Percentiles rank a stretch among this genome's conserved stretches.
These are phyloP conservation scores for Macrobrachium rosenbergii DNA, from an alignment of 1,140 invertebrate species.

Conservation along the genomic window DNA sequence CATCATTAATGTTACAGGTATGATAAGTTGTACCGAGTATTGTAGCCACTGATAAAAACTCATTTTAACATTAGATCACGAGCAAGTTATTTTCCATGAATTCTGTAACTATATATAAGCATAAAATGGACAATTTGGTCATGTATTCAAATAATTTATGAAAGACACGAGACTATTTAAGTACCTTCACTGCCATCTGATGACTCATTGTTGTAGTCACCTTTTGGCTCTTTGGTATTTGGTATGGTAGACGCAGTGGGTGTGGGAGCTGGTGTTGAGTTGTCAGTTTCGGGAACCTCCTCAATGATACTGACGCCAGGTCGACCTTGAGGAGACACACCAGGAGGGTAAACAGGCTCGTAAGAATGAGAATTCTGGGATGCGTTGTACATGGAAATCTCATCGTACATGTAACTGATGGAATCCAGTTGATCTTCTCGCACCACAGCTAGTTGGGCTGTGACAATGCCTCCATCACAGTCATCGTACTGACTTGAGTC, in stretches of 20 bases:
- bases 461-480: constrained; percentile 66
- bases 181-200: constrained; percentile 32
- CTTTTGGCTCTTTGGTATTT: background rate
- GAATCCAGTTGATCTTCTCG: constrained; percentile 67
- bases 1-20: background rate
- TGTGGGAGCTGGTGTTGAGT: background rate
- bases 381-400: constrained; percentile 65
- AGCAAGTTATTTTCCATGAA: too few species aligned
- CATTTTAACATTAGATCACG: too few species aligned
- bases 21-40: background rate
- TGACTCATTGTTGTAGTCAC: background rate
- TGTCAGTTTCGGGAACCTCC: constrained; percentile 54
- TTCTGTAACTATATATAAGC: too few species aligned
- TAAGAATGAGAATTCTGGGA: constrained; percentile 67
- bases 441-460: constrained; percentile 66
- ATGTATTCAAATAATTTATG: background rate
- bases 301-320: constrained; percentile 53
- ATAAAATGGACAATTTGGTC: too few species aligned
- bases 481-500: constrained; percentile 67
- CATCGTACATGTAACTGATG: constrained; percentile 67
- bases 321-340: constrained; percentile 39
- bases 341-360: constrained; percentile 66
- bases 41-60: too few species aligned
- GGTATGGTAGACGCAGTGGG: background rate
- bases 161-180: background rate